phyloP scores from a whole-genome alignment of 2,888 invertebrate species.

The Xestobium rufovillosum region DNA sequence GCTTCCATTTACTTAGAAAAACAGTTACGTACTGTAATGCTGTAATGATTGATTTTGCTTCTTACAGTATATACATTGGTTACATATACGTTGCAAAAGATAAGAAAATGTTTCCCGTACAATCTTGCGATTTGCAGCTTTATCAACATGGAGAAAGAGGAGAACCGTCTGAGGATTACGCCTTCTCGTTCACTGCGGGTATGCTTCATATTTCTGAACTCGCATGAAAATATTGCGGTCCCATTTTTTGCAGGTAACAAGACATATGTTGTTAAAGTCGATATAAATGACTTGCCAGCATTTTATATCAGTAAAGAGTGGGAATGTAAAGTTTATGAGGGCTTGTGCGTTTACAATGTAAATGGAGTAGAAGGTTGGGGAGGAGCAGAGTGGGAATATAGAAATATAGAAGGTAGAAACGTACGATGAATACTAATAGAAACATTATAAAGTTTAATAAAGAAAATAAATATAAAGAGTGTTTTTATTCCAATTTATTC shows the following conservation, averaged over 20 bases:
- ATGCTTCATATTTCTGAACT: constrained; percentile 21
- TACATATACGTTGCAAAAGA: constrained; percentile 48
- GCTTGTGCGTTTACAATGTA: constrained; percentile 51
- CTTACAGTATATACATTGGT: constrained; percentile 53
- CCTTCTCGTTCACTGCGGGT: constrained; percentile 54
- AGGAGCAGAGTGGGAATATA: constrained; percentile 59
- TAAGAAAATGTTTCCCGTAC: constrained; percentile 37
- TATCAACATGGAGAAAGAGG: constrained; percentile 57
- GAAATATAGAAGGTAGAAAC: constrained; percentile 41
- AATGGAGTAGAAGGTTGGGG: constrained; percentile 59
- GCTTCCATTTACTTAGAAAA: no score
- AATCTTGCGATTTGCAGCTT: constrained; percentile 48
- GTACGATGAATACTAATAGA: constrained; percentile 5
- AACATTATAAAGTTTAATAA: background rate
- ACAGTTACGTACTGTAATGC: no score
- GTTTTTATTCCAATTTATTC: no score
- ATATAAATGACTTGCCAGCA: constrained; percentile 47
- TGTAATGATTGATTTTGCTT: no score
- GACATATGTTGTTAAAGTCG: constrained; percentile 47
- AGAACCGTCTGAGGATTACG: constrained; percentile 53
- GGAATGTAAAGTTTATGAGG: constrained; percentile 53
- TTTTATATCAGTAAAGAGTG: constrained; percentile 55
- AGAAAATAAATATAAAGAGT: background rate
- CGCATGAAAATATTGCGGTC: constrained; percentile 7
- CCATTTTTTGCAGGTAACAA: constrained; percentile 42